phyloP scores from a whole-genome alignment of 2,113 vertebrate genomes.

The Apistogramma diplotaenia region DNA sequence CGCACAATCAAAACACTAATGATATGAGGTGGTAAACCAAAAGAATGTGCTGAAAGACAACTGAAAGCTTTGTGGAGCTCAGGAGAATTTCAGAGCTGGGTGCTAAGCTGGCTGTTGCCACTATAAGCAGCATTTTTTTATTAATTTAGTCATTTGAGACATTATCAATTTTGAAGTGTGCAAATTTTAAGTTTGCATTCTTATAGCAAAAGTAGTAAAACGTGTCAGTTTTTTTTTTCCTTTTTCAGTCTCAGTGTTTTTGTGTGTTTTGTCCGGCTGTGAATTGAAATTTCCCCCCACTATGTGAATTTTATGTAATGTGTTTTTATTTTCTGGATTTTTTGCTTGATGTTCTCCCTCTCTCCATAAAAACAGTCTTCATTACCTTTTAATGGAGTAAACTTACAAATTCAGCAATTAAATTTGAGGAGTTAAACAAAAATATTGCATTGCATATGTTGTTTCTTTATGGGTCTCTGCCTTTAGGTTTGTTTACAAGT shows the following conservation, averaged over 20 bases:
- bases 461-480: too few species aligned
- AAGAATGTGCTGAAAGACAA: neutral
- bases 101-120: neutral
- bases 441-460: too few species aligned
- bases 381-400: too few species aligned
- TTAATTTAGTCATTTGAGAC: neutral
- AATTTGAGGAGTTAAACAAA: too few species aligned
- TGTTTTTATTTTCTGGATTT: too few species aligned
- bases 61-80: neutral
- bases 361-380: too few species aligned
- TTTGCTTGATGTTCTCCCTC: too few species aligned
- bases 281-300: neutral
- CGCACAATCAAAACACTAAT: neutral
- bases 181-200: fast-evolving
- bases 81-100: neutral
- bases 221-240: neutral
- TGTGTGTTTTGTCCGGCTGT: neutral
- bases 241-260: neutral
- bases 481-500: too few species aligned
- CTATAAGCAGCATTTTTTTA: neutral
- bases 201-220: neutral
- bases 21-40: neutral
- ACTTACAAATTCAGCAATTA: too few species aligned
- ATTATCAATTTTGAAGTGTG: neutral
- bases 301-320: too few species aligned